phyloP scores from a whole-genome alignment of 2,797 vertebrate species.

The Antrozous pallidus region DNA sequence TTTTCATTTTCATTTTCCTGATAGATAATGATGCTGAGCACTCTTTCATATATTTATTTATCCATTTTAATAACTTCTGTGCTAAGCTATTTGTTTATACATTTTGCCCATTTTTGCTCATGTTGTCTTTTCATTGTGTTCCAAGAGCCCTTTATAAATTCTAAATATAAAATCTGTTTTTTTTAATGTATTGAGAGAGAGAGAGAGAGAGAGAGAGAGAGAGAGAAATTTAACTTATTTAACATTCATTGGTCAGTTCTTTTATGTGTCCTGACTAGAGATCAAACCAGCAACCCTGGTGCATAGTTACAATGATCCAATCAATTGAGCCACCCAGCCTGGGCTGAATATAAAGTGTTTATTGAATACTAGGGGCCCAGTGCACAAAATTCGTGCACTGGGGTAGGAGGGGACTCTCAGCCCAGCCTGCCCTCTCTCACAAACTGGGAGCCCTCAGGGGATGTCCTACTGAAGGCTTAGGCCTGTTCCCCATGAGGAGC shows the following conservation, averaged over 20 bases:
- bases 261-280: background rate
- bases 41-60: conserved; percentile 28
- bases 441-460: too few species aligned
- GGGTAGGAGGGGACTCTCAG: too few species aligned
- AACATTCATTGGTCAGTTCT: background rate
- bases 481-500: too few species aligned
- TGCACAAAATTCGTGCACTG: too few species aligned
- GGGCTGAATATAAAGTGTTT: background rate
- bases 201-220: background rate
- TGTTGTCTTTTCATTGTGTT: conserved; percentile 8
- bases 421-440: too few species aligned
- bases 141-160: conserved; percentile 14
- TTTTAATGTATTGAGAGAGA: background rate
- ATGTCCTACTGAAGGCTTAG: too few species aligned
- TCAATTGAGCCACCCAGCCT: background rate
- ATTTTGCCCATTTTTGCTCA: background rate
- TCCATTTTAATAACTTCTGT: background rate
- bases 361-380: too few species aligned
- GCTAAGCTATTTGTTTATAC: conserved; percentile 10
- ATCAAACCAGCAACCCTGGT: background rate
- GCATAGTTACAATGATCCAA: background rate
- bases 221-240: background rate
- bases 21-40: conserved; percentile 1
- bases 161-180: background rate
- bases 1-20: conserved; percentile 41